phyloP scores from a whole-genome alignment of 2,888 invertebrate genomes.

The Ophraella communa region DNA sequence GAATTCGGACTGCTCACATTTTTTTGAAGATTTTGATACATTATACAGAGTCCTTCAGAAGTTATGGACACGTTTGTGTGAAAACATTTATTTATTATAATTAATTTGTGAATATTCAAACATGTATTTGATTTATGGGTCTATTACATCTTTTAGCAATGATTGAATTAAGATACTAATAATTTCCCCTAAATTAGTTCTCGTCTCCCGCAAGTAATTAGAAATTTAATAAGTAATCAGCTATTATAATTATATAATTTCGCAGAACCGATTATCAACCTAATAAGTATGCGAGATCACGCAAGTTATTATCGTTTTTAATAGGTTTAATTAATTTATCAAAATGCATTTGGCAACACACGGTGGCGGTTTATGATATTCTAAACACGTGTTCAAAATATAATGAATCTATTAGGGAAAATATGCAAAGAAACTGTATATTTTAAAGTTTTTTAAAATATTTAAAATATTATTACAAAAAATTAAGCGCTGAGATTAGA shows the following conservation, averaged over 20 bases:
- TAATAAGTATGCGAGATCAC: conserved; percentile 13
- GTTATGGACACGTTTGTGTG: too few relatives aligned
- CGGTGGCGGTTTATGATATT: background rate
- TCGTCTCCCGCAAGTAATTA: conserved; percentile 2
- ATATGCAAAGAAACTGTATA: too few relatives aligned
- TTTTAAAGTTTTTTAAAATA: too few relatives aligned
- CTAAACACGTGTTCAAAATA: background rate
- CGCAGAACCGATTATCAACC: conserved; percentile 10
- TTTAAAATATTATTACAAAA: too few relatives aligned
- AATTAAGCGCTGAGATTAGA: too few relatives aligned
- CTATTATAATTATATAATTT: conserved; percentile 12
- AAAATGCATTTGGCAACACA: background rate
- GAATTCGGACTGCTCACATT: too few relatives aligned
- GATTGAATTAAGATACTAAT: background rate
- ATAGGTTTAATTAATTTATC: background rate
- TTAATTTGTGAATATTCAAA: background rate
- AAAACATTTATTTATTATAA: background rate
- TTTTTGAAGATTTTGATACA: too few relatives aligned
- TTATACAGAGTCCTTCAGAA: too few relatives aligned
- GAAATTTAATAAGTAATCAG: conserved; percentile 17
- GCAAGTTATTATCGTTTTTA: conserved; percentile 9
- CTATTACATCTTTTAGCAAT: background rate
- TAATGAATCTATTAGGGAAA: background rate
- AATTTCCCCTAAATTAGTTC: background rate
- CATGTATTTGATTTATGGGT: background rate